These are phyloP conservation scores for Callinectes sapidus DNA, from an alignment of 2,888 invertebrate genomes.

Conservation along the genomic window DNA sequence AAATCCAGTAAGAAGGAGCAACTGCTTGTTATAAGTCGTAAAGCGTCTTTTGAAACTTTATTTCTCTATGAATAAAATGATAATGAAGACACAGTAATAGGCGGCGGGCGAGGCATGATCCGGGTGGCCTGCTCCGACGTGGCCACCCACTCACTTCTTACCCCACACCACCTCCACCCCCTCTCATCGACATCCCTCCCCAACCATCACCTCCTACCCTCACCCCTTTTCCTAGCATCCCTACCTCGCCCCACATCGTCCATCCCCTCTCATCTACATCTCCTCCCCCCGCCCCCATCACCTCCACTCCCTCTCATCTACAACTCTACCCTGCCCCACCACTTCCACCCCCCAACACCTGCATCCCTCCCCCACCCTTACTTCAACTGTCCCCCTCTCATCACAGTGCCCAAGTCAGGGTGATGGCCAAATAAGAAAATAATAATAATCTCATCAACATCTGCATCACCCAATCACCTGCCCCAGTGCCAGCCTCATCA, in stretches of 20 bases:
- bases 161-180: not conserved
- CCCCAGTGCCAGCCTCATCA: not conserved
- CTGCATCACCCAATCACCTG: not conserved
- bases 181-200: not conserved
- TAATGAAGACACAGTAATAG: not conserved
- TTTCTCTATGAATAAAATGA: constrained; percentile 9
- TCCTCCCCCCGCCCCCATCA: not conserved
- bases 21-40: constrained; percentile 24
- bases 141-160: not conserved
- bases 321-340: not conserved
- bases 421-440: no score
- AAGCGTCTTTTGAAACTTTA: not conserved
- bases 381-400: not conserved
- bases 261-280: not conserved
- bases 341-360: not conserved
- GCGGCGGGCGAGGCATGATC: not conserved
- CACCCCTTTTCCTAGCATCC: not conserved
- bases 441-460: not conserved
- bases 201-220: not conserved
- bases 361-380: not conserved
- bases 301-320: not conserved
- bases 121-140: not conserved
- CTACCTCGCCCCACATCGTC: not conserved
- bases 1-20: not conserved
- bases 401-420: no score